phyloP scores from a whole-genome alignment of 2,113 vertebrate genomes.

The Nerophis lumbriciformis region DNA sequence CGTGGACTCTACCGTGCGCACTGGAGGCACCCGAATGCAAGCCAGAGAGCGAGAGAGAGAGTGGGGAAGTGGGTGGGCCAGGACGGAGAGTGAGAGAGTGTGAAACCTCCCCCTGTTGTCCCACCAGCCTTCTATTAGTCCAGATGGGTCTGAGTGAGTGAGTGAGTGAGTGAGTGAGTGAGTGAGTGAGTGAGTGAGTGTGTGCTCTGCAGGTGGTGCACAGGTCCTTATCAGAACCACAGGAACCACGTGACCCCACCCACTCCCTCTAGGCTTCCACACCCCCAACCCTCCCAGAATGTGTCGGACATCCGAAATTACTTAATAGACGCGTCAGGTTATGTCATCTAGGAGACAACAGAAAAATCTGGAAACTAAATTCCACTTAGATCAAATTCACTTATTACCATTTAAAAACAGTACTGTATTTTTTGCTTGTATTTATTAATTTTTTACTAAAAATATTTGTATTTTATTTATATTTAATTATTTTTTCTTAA shows the following conservation, averaged over 20 bases:
- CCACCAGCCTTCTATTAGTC: not conserved
- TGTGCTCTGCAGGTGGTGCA: not conserved
- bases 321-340: not conserved
- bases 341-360: not conserved
- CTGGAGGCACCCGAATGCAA: constrained; percentile 31
- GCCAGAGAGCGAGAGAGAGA: constrained; percentile 43
- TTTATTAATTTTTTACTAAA: too few relatives aligned
- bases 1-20: constrained; percentile 43
- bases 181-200: not conserved
- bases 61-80: constrained; percentile 58
- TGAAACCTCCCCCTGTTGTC: not conserved
- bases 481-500: too few relatives aligned
- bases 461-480: too few relatives aligned
- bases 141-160: not conserved
- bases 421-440: too few relatives aligned
- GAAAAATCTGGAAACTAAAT: too few relatives aligned
- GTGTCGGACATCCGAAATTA: too few relatives aligned
- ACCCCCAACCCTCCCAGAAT: constrained; percentile 8
- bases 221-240: not conserved
- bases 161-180: too few relatives aligned
- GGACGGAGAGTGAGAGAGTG: not conserved
- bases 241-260: constrained; percentile 31
- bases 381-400: too few relatives aligned
- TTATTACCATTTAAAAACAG: too few relatives aligned
- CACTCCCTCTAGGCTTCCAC: constrained; percentile 20